Percentiles rank a stretch among this genome's conserved stretches.
These are phyloP conservation scores for Malurus melanocephalus DNA, from an alignment of 2,113 vertebrate species.

Conservation along the genomic window DNA sequence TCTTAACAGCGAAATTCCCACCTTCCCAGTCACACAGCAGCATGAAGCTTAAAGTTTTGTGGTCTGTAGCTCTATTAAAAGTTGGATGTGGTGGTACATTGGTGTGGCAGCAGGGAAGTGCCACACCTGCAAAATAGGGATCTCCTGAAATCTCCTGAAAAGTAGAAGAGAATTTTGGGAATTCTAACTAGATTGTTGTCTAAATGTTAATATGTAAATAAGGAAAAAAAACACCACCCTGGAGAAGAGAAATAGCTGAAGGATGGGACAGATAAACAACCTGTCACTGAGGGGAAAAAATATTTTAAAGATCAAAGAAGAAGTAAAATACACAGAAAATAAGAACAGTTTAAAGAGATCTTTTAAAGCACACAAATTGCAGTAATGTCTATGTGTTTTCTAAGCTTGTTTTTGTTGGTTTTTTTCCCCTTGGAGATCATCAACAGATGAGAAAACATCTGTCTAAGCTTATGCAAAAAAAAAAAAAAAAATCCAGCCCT, in stretches of 20 bases:
- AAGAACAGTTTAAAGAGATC: background rate
- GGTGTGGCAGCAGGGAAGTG: fast-evolving
- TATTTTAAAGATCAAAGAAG: background rate
- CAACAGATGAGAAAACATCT: background rate
- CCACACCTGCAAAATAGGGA: background rate
- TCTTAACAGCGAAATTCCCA: background rate
- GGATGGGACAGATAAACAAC: background rate
- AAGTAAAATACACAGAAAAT: background rate
- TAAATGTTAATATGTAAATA: background rate
- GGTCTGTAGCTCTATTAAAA: background rate
- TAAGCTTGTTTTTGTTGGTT: background rate
- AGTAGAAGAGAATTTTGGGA: background rate
- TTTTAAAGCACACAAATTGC: background rate
- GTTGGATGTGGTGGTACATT: background rate
- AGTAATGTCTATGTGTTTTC: background rate
- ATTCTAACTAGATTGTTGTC: background rate
- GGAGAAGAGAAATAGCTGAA: background rate
- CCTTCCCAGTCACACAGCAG: background rate
- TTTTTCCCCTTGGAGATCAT: background rate
- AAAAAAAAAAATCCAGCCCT: background rate
- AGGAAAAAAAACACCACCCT: background rate
- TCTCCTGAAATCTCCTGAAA: background rate
- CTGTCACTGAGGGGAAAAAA: background rate
- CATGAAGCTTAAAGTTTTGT: background rate
- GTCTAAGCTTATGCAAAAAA: background rate